Base-by-base conservation (phyloP, 2,113 vertebrate genomes). In the Pollachius pollachius region DNA sequence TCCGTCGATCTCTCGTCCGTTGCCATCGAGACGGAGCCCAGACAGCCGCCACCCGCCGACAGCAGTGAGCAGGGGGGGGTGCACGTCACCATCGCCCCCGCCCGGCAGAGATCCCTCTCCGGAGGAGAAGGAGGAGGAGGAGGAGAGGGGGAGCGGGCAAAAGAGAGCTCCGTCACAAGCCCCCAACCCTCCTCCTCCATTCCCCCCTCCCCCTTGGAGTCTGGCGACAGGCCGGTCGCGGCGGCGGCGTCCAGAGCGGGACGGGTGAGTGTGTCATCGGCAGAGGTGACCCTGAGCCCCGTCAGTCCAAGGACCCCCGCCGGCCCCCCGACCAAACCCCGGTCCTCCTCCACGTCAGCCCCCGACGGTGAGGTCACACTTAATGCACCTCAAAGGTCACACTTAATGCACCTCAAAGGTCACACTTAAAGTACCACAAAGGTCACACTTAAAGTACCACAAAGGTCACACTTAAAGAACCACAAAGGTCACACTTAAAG, bases 21-120 rank as follows among this genome's bases (percentile, higher is more conserved):
- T 6, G 54, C 54, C 15, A 13, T 57, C 16, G n/a, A 57, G 54
- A n/a, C 17, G 54, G 54, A 57, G 54, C 9, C 2, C 15, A n/a
- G n/a, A 57, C 30, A 34, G 30, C 41, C 41, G 6, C 41, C 12
- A 9, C 41, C 12, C 41, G 8, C 9, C 8, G 41, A 48, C 41
- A 48, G 8, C 41, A 13, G 1, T 48, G 41, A 13, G 41, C 9
- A 12, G 8, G 41, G 41, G 2, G 11, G 8, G 41, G 41, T 9
- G 41, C 88, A 85, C 34, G 91, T 94, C 80, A 91, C 91, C 15
- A 73, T 89, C 16, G 74, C 86, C 7, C 87, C 94, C 5, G 88
- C 90, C 15, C 91, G 91, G 93, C 93, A 94, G 85, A 88, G 89
- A 23, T 90, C 92, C 1, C 79, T 88, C n/a, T 90, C 90, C 3